phyloP scores from a whole-genome alignment of 1,140 invertebrate genomes.

The Plutomurus gul region DNA sequence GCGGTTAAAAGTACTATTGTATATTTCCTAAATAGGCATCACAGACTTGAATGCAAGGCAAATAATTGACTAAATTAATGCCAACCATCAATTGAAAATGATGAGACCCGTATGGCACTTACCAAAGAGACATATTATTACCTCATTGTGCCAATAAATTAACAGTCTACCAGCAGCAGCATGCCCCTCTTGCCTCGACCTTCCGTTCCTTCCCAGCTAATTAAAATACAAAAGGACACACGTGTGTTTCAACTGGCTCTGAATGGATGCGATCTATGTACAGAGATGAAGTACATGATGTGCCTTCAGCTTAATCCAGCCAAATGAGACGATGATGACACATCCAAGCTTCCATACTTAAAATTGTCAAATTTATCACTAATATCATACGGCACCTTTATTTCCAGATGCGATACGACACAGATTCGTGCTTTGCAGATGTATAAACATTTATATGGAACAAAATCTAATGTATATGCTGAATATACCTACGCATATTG shows the following conservation, averaged over 20 bases:
- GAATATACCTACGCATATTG: too few relatives aligned
- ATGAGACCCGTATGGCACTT: constrained; percentile 22
- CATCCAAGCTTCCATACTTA: too few relatives aligned
- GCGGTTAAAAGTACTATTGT: too few relatives aligned
- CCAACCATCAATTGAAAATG: neutral
- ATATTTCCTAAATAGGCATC: neutral
- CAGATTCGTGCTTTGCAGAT: too few relatives aligned
- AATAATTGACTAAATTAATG: neutral
- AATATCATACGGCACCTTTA: too few relatives aligned
- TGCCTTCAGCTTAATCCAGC: neutral
- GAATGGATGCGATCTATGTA: neutral
- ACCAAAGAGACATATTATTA: constrained; percentile 5
- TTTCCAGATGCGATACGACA: too few relatives aligned
- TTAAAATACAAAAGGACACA: constrained; percentile 30
- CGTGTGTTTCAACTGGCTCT: constrained; percentile 8
- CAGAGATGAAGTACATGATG: neutral
- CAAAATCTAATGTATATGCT: too few relatives aligned
- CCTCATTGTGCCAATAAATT: constrained; percentile 9
- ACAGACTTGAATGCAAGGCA: neutral
- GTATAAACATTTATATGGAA: too few relatives aligned
- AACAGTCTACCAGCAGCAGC: neutral
- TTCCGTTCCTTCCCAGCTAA: constrained; percentile 13
- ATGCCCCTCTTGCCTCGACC: neutral
- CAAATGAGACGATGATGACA: too few relatives aligned
- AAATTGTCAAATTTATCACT: too few relatives aligned